A percentile compares a stretch with the other conserved stretches of the same genome.
These are phyloP conservation scores for Mormoops blainvillei DNA, from an alignment of 2,113 vertebrate genomes.

Conservation along the genomic window DNA sequence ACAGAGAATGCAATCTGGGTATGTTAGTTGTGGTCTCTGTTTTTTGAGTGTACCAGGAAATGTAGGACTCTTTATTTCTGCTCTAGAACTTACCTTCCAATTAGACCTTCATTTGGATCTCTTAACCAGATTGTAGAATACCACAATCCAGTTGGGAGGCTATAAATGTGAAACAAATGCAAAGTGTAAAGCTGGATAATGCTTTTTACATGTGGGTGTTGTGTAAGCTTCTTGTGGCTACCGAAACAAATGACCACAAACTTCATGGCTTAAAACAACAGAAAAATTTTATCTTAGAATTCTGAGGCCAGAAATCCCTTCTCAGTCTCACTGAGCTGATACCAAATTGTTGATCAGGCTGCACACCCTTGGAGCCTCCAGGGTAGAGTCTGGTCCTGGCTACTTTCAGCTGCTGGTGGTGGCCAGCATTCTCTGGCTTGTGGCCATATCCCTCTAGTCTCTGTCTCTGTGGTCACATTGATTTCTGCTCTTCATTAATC, in stretches of 20 bases:
- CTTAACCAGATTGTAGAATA: neutral
- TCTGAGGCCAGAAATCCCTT: neutral
- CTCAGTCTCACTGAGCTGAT: neutral
- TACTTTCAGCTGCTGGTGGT: neutral
- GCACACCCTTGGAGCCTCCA: fast-evolving
- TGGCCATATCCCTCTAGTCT: neutral
- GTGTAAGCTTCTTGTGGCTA: neutral
- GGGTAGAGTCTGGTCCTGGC: neutral
- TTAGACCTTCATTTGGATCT: neutral
- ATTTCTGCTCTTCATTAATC: neutral
- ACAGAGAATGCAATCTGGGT: neutral
- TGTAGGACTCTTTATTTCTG: neutral
- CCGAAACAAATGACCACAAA: neutral
- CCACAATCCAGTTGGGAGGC: neutral
- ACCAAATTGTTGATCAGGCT: neutral
- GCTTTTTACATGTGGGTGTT: neutral
- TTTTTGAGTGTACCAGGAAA: neutral
- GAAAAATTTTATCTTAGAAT: neutral
- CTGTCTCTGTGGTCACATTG: neutral
- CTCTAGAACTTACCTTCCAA: neutral
- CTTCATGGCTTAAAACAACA: neutral
- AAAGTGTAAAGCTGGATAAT: neutral
- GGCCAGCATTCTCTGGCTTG: neutral
- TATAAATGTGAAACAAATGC: neutral
- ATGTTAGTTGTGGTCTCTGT: neutral